phyloP scores from a whole-genome alignment of 2,888 invertebrate genomes.

The Tinea pellionella region DNA sequence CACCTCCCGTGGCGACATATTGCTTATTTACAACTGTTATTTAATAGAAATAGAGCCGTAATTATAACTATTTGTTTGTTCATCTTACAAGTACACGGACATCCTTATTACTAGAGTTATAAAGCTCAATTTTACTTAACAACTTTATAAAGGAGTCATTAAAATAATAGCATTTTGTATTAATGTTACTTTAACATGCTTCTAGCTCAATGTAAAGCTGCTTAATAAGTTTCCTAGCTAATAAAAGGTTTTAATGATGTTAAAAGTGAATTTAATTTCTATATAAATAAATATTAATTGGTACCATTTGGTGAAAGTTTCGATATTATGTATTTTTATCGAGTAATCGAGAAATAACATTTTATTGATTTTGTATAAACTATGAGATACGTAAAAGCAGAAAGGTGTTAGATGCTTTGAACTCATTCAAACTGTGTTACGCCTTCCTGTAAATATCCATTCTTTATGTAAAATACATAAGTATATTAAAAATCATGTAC shows the following conservation, averaged over 20 bases:
- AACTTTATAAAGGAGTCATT: neutral
- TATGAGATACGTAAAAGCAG: no score
- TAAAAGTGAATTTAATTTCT: neutral
- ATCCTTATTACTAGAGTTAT: neutral
- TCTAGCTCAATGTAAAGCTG: neutral
- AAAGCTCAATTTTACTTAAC: neutral
- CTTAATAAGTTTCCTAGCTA: neutral
- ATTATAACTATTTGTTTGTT: neutral
- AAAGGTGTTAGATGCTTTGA: no score
- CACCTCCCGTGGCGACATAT: neutral
- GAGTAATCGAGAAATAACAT: no score
- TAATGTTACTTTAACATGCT: conserved; percentile 6
- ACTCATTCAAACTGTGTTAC: no score
- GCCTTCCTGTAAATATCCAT: no score
- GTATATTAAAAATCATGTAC: no score
- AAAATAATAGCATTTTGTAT: neutral
- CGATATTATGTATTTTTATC: no score
- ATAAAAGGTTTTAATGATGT: neutral
- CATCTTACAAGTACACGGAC: neutral
- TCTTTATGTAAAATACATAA: no score
- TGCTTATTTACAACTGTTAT: neutral
- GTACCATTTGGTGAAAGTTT: no score
- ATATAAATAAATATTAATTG: no score
- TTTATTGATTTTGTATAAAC: no score
- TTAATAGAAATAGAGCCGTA: neutral